Evolutionary conservation across 2,113 vertebrate genomes (phyloP).

Genomic region (Myrmecobius fasciatus): DNA sequence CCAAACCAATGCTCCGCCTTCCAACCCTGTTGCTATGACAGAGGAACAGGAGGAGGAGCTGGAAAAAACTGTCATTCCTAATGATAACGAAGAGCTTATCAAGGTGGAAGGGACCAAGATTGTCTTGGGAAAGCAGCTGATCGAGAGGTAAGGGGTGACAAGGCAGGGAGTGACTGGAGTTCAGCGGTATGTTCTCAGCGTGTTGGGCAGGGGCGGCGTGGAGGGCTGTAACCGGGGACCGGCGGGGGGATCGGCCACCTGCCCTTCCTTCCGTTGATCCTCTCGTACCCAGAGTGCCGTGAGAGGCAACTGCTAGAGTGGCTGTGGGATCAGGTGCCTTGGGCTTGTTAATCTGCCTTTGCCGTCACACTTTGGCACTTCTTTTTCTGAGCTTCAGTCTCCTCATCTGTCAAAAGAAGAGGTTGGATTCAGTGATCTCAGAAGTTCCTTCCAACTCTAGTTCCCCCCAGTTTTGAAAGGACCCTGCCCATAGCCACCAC

Average conservation of each 20-base stretch:
- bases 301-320: not conserved
- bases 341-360: not conserved
- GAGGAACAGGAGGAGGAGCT: conserved; percentile 99
- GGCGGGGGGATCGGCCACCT: not conserved
- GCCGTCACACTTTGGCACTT: not conserved
- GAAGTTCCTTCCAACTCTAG: not conserved
- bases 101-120: conserved; percentile 99
- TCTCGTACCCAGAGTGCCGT: not conserved
- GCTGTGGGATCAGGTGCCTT: conserved; percentile 33
- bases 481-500: not conserved
- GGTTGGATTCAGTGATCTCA: not conserved
- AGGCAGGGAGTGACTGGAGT: conserved; percentile 4
- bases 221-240: not conserved
- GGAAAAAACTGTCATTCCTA: conserved; percentile 98
- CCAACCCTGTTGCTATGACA: conserved; percentile 99
- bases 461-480: not conserved
- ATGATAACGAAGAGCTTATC: conserved; percentile 98
- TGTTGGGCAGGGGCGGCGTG: not conserved
- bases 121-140: conserved; percentile 97
- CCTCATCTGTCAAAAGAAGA: conserved; percentile 31
- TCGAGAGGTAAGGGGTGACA: conserved; percentile 91
- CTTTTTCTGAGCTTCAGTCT: conserved; percentile 43
- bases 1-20: conserved; percentile 98
- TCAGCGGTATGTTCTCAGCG: not conserved
- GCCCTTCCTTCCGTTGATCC: not conserved